Evolutionary conservation across 2,113 vertebrate species (phyloP), one percentile per base, ranked within the genome.

Genomic region (Brachionichthys hirsutus): DNA sequence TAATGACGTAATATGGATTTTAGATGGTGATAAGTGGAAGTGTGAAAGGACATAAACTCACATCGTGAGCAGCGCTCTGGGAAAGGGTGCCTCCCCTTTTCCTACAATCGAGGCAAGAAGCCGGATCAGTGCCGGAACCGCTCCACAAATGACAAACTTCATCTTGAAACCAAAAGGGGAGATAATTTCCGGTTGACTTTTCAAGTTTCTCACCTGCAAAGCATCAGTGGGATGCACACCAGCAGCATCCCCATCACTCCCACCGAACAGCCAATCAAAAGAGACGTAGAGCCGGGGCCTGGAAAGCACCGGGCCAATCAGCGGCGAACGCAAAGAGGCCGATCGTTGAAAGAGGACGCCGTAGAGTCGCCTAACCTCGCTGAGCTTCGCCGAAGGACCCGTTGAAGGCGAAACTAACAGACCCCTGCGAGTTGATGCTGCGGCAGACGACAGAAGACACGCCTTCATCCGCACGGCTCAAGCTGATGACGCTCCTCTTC

Each of bases 371-470:
- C 4, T 16, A 58, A 85, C 86, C 81, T 60, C 57, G 52, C 30
- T 74, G 59, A 17, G 36, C 46, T 50, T 78, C 50, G 24, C 55
- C 65, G 19, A 60, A 62, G 1, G 79, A 78, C 53, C 82, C 44
- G 35, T 88, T 84, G 54, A 83, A 84, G 1, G 40, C 61, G 10
- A 87, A 50, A 9, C 47, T 71, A 4, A 73, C 77, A 15, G 44
- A 62, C 20, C 64, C 84, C 67, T 83, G 65, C 14, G 73, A 63
- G 78, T 85, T 91, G 63, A 6, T 12, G 58, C 87, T 82, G 67
- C 83, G 15, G 48, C 90, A 90, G 24, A 80, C 61, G 1, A 90
- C 42, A 20, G 78, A 59, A 3, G 60, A 70, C 9, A 44, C 45
- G 30, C 60, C 60, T 36, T 64, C 43, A 3, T 65, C 67, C 35